Percentiles rank a stretch among this genome's conserved stretches.
These are phyloP conservation scores for Atherinosoma microstoma DNA, from an alignment of 2,797 vertebrate species.

Conservation along the genomic window DNA sequence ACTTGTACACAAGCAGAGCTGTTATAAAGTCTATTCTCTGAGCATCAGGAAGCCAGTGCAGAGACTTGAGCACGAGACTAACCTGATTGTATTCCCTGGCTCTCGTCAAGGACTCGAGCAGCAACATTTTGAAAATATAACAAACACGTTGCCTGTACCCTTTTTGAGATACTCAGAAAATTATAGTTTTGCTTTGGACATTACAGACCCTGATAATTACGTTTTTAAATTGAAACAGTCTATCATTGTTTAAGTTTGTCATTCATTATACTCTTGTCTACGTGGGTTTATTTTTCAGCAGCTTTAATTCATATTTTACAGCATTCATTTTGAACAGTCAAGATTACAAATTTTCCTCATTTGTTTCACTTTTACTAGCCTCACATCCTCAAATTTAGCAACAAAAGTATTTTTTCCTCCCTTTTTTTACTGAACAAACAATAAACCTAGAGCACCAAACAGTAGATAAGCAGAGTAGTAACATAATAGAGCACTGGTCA, in stretches of 20 bases:
- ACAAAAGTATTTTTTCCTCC: too few relatives aligned
- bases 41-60: too few relatives aligned
- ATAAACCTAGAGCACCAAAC: not conserved
- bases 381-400: not conserved
- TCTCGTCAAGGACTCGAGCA: too few relatives aligned
- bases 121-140: too few relatives aligned
- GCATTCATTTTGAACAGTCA: not conserved
- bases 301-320: not conserved
- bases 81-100: too few relatives aligned
- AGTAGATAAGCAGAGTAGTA: not conserved
- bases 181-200: not conserved
- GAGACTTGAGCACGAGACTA: too few relatives aligned
- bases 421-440: not conserved
- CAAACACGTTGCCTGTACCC: not conserved
- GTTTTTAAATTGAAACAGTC: too few relatives aligned
- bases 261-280: not conserved
- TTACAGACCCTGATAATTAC: too few relatives aligned
- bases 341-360: not conserved
- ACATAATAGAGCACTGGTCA: not conserved
- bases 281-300: not conserved
- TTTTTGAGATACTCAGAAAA: not conserved
- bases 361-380: not conserved
- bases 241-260: too few relatives aligned
- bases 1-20: too few relatives aligned
- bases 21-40: too few relatives aligned